Evolutionary conservation across 2,888 invertebrate species (phyloP), one percentile per base, ranked within the genome.

Genomic region (Sepiola atlantica): DNA sequence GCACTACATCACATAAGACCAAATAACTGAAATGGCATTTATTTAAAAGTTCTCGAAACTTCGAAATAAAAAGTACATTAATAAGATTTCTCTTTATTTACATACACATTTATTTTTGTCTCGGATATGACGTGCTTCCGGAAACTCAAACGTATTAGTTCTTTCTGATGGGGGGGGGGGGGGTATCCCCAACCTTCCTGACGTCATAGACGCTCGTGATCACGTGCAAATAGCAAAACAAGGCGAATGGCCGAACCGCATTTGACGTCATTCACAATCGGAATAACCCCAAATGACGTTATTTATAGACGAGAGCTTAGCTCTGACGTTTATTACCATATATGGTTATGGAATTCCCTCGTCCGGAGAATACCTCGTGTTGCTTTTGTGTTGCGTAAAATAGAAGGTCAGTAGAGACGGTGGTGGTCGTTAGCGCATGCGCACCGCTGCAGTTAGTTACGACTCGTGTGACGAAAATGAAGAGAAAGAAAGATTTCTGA

Each of bases 321-420:
- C 77, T 77, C 77, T 77, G 77, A 77, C n/a, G 77, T 77, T 77
- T 77, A 77, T 77, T 77, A 77, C 77, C 77, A 32, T 77, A 77
- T 77, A 77, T n/a, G 77, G 77, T 18, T 12, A 77, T 77, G 77
- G 77, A 77, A 77, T 77, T 77, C 77, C 77, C 77, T 77, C 77
- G 77, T 77, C n/a, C n/a, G 77, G 77, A 77, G 77, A 77, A 77
- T 77, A 77, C 77, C 77, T 77, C 45, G 45, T 77, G 77, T 77
- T 77, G 77, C n/a, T 77, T 77, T 24, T 28, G 10, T 45, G 45
- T 45, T 45, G 12, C 2, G n/a, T 32, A 18, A 21, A 77, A 32
- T 45, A 18, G 77, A 77, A n/a, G n/a, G n/a, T 12, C 77, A 32
- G 77, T 77, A n/a, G 14, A 32, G 32, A n/a, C 32, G 14, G 77